Percentiles rank a stretch among this genome's conserved stretches.
Evolutionary conservation across 23 tunicate species (phyloP).

Genomic region (Trididemnum clinides): DNA sequence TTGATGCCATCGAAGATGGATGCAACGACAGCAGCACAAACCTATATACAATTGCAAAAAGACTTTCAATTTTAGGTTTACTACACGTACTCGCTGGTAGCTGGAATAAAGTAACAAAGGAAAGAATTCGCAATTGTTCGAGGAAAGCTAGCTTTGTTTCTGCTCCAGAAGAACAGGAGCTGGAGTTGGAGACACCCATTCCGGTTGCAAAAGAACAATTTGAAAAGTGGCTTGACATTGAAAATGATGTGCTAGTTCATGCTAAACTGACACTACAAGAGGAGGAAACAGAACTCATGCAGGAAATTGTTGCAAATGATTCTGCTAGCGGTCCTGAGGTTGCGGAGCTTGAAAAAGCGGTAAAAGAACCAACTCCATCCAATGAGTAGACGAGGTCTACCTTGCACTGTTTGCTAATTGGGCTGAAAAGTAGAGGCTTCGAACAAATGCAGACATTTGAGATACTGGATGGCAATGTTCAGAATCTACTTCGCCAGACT

Average conservation of each 20-base stretch:
- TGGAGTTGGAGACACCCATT: conserved; percentile 12
- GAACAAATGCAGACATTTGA: too few species aligned
- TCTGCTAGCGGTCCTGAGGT: too few species aligned
- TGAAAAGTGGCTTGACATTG: too few species aligned
- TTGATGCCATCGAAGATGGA: too few species aligned
- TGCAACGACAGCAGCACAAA: conserved; percentile 14
- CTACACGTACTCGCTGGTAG: too few species aligned
- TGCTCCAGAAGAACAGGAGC: conserved; percentile 15
- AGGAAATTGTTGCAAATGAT: too few species aligned
- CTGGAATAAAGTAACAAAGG: conserved; percentile 16
- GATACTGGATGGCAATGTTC: background rate
- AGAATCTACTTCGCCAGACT: too few species aligned
- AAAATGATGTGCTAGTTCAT: background rate
- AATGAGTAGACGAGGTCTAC: background rate
- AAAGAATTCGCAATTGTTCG: conserved; percentile 10
- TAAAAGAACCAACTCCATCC: background rate
- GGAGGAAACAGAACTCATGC: background rate
- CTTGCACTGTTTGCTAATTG: background rate
- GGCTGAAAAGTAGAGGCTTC: background rate
- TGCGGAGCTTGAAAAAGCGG: background rate
- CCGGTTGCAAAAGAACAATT: background rate
- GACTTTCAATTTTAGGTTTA: conserved; percentile 1
- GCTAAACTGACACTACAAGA: background rate
- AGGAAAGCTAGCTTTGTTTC: too few species aligned
- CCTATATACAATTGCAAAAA: background rate